A percentile compares a stretch with the other conserved stretches of the same genome.
Evolutionary conservation across 2,113 vertebrate species (phyloP).

Genomic region (Crotalus tigris): DNA sequence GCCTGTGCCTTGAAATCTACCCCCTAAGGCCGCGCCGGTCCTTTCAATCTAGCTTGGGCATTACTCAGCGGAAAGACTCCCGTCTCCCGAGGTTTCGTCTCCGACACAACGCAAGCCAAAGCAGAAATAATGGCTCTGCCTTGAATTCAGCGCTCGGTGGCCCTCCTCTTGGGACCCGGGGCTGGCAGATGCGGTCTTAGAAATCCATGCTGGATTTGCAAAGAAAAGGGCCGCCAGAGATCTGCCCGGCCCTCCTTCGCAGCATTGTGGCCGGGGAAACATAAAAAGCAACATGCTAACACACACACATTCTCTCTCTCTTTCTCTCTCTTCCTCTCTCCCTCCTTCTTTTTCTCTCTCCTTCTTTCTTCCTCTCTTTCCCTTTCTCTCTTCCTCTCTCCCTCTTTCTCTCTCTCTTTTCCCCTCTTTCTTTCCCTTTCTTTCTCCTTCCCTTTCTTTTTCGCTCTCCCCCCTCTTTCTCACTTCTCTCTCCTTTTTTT

Average conservation of each 20-base stretch:
- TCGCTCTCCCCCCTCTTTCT: no score
- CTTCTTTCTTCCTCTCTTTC: no score
- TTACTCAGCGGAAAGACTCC: constrained; percentile 73
- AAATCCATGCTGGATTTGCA: constrained; percentile 68
- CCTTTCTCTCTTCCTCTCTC: no score
- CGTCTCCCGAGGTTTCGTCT: constrained; percentile 75
- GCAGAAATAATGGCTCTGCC: constrained; percentile 76
- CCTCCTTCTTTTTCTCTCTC: no score
- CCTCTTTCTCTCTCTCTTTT: no score
- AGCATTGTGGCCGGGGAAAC: constrained; percentile 48
- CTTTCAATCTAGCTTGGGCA: constrained; percentile 77
- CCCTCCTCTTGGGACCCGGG: constrained; percentile 73
- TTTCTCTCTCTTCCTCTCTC: no score
- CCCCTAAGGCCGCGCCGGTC: constrained; percentile 77
- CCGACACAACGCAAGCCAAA: constrained; percentile 66
- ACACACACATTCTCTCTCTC: not conserved
- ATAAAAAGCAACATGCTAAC: constrained; percentile 58
- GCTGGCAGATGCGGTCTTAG: constrained; percentile 75
- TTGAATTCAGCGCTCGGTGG: constrained; percentile 71
- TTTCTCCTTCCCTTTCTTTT: no score
- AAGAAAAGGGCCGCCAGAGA: constrained; percentile 58
- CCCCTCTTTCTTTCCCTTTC: no score
- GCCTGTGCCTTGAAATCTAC: constrained; percentile 75
- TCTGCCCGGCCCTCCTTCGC: constrained; percentile 43
- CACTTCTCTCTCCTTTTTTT: no score